Percentiles rank a stretch among this genome's conserved stretches.
phyloP scores from a whole-genome alignment of 2,797 vertebrate genomes.

The Echiichthys vipera region DNA sequence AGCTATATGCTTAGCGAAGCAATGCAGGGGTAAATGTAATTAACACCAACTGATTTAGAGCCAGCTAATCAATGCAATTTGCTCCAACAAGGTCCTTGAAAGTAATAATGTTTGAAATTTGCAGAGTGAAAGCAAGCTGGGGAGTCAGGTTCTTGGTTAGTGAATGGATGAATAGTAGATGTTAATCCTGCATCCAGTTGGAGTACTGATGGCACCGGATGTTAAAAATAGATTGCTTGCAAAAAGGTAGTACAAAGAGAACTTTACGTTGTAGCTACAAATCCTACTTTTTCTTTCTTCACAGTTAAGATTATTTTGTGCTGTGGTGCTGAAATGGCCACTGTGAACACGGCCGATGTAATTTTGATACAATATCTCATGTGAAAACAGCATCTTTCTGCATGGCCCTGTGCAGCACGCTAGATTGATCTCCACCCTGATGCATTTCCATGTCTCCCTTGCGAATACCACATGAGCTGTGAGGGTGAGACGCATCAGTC shows the following conservation, averaged over 20 bases:
- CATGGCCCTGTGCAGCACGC: slow-evolving; percentile 24
- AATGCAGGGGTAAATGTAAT: slow-evolving; percentile 74
- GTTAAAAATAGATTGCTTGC: slow-evolving; percentile 71
- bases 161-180: slow-evolving; percentile 43
- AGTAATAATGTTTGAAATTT: slow-evolving; percentile 77
- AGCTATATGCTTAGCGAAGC: slow-evolving; percentile 71
- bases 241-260: slow-evolving; percentile 25
- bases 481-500: slow-evolving; percentile 69
- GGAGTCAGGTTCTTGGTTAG: slow-evolving; percentile 51
- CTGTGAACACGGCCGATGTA: not conserved
- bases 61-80: slow-evolving; percentile 81
- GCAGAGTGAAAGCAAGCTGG: slow-evolving; percentile 43
- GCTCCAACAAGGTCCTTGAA: slow-evolving; percentile 73
- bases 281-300: slow-evolving; percentile 10
- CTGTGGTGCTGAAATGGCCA: not conserved
- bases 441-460: slow-evolving; percentile 60
- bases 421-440: slow-evolving; percentile 71
- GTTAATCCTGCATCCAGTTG: slow-evolving; percentile 56
- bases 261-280: slow-evolving; percentile 38
- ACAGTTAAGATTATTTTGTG: slow-evolving; percentile 6
- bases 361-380: slow-evolving; percentile 41
- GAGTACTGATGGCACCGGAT: slow-evolving; percentile 25
- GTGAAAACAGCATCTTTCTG: slow-evolving; percentile 30
- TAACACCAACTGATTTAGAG: slow-evolving; percentile 80
- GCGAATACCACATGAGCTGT: slow-evolving; percentile 62